Percentiles rank a stretch among this genome's conserved stretches.
Conservation (phyloP, 1,140 invertebrate genomes). For the Asbolus verrucosus region DNA sequence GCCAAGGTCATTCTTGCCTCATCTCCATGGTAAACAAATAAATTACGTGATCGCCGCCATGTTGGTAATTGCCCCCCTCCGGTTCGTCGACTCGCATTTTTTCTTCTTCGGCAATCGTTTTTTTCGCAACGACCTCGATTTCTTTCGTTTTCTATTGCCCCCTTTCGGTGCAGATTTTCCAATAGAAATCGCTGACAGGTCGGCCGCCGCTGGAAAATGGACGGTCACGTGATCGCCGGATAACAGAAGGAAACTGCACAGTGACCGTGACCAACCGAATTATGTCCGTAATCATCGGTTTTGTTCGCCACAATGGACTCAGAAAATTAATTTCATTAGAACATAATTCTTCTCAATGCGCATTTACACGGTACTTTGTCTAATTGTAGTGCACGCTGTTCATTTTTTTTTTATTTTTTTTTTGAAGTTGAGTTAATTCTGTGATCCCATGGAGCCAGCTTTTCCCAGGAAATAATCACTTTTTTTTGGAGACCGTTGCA, state of each 20-base stretch:
- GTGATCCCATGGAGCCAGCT: too few relatives aligned
- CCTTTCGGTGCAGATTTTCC: neutral
- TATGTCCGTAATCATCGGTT: neutral
- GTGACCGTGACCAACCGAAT: slow-evolving; percentile 8
- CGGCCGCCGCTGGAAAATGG: neutral
- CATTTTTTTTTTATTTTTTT: neutral
- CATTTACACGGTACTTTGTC: slow-evolving; percentile 17
- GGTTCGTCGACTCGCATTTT: slow-evolving; percentile 8
- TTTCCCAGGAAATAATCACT: too few relatives aligned
- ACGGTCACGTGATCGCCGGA: neutral
- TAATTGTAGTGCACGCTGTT: neutral
- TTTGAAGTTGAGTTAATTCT: too few relatives aligned
- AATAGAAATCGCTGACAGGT: too few relatives aligned
- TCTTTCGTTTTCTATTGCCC: neutral
- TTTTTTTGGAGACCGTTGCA: neutral
- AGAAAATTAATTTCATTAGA: slow-evolving; percentile 6
- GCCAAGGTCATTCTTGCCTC: slow-evolving; percentile 26
- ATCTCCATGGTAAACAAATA: slow-evolving; percentile 36
- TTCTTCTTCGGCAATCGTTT: neutral
- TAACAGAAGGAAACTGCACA: slow-evolving; percentile 2
- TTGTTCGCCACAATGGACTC: neutral
- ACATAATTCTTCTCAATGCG: slow-evolving; percentile 2
- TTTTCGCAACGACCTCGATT: slow-evolving; percentile 11
- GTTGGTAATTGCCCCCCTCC: slow-evolving; percentile 19
- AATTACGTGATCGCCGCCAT: slow-evolving; percentile 22